Conservation (phyloP, 1,140 invertebrate species). For the Lepidostoma basale region DNA sequence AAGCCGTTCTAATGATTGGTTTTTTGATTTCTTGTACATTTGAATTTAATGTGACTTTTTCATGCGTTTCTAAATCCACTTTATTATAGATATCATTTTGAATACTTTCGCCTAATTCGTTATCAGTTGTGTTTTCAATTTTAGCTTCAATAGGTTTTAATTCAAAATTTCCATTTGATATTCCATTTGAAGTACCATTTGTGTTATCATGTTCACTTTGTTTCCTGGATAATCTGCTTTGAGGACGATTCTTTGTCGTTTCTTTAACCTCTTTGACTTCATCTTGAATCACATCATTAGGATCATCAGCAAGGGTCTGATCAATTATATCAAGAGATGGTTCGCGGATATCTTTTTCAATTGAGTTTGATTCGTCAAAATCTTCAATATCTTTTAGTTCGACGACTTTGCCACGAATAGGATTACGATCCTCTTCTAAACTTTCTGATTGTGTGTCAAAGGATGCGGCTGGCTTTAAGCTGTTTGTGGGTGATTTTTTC, state of each 20-base stretch:
- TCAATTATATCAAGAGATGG: background rate
- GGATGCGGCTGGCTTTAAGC: background rate
- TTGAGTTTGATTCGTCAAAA: constrained; percentile 2
- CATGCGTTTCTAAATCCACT: background rate
- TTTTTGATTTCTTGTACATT: constrained; percentile 3
- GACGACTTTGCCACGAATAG: background rate
- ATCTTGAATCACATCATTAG: background rate
- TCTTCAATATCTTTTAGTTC: constrained; percentile 19
- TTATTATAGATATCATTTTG: background rate
- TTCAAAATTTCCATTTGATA: background rate
- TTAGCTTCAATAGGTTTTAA: background rate
- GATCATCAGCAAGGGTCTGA: background rate
- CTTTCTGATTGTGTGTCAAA: constrained; percentile 4
- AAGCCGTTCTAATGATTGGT: constrained; percentile 32
- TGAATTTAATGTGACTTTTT: constrained; percentile 3
- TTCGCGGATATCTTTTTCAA: background rate
- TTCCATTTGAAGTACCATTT: background rate
- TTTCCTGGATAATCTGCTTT: constrained; percentile 12
- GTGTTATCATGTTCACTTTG: background rate
- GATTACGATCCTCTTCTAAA: background rate
- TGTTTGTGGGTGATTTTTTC: background rate
- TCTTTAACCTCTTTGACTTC: background rate
- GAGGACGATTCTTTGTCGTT: background rate
- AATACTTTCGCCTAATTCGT: constrained; percentile 6
- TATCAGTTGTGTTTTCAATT: background rate